Evolutionary conservation across 2,888 invertebrate species (phyloP), one percentile per base, ranked within the genome.

Genomic region (Tipula helvola): DNA sequence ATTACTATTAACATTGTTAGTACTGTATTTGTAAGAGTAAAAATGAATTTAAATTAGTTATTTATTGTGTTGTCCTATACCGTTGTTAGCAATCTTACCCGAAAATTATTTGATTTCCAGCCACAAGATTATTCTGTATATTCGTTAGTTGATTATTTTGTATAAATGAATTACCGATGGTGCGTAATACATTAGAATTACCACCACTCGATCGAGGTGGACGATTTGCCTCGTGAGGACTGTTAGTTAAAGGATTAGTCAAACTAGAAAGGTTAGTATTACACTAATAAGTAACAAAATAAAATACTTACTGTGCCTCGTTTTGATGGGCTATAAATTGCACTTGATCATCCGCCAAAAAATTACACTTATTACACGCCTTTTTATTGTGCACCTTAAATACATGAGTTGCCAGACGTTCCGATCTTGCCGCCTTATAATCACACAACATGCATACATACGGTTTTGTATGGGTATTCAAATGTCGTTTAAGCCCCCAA

Each of bases 391-490:
- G 97, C 88, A 97, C 97, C 92, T 97, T 97, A 88, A 96, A 93
- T 86, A 97, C 96, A 92, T 97, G 97, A 7, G 97, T 97, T 88
- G 97, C 96, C 87, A 97, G 93, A 87, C 97, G 94, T 92, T 98
- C 97, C 86, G 97, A 96, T 89, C 97, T 94, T 87, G 97, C 97
- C 87, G 97, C 97, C 93, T 97, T 97, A 92, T 97, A 98, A 91
- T 97, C 97, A 92, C 97, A 98, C 87, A 97, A 93, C 89, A 95
- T 95, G 91, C 97, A 98, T 87, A 96, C 95, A 91, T 96, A 98
- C 84, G 97, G 97, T 92, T 97, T 97, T 90, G 97, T 94, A 91
- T 98, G 97, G 47, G 97, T 97, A 92, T 97, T 97, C 89, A 97
- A 94, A 91, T 98, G 97, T 85, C 97, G 94, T 91, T 97, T 97